Evolutionary conservation across 2,113 vertebrate species (phyloP).

Genomic region (Orycteropus afer): DNA sequence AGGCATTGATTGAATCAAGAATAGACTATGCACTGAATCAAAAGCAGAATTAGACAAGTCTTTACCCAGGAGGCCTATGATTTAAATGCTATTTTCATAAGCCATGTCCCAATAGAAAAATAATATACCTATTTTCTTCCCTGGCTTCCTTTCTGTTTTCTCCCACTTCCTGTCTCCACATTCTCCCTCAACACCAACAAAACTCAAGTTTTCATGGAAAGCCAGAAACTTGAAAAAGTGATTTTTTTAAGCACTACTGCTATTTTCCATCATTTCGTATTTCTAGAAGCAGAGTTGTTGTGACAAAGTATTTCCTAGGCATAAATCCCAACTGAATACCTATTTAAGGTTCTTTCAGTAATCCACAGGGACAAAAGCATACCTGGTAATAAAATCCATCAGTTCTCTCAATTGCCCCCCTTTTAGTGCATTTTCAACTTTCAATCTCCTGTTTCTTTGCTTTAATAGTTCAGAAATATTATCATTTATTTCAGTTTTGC

Average conservation of each 20-base stretch:
- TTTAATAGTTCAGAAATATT: constrained; percentile 34
- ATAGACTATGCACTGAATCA: neutral
- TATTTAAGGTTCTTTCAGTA: constrained; percentile 44
- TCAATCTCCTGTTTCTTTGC: constrained; percentile 36
- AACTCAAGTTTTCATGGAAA: constrained; percentile 18
- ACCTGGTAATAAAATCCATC: constrained; percentile 25
- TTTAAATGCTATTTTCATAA: constrained; percentile 31
- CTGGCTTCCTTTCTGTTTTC: neutral
- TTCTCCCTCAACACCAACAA: neutral
- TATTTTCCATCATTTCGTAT: constrained; percentile 41
- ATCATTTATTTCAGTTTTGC: constrained; percentile 43
- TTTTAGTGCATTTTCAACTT: constrained; percentile 34
- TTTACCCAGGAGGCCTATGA: neutral
- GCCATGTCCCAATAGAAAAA: neutral
- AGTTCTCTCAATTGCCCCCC: neutral
- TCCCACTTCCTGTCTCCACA: neutral
- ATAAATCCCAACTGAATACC: neutral
- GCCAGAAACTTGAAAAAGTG: constrained; percentile 28
- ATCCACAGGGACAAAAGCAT: neutral
- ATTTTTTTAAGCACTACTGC: neutral
- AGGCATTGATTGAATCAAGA: neutral
- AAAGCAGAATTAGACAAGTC: constrained; percentile 1
- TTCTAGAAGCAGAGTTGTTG: constrained; percentile 27
- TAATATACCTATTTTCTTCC: neutral
- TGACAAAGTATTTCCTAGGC: constrained; percentile 19